phyloP scores from a whole-genome alignment of 2,113 vertebrate species.

The Leptodactylus fuscus region DNA sequence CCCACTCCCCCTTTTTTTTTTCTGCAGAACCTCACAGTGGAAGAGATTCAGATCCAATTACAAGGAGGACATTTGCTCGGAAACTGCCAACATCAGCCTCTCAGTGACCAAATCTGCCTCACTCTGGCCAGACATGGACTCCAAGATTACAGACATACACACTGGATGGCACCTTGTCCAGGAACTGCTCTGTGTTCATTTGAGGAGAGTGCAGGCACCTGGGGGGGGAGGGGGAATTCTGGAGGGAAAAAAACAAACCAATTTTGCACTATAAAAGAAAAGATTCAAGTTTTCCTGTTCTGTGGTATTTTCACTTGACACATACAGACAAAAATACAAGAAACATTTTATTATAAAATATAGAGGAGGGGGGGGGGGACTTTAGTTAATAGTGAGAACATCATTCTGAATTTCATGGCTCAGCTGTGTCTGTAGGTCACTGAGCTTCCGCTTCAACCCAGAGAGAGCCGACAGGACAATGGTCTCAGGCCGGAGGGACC shows the following conservation, averaged over 20 bases:
- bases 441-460: slow-evolving; percentile 95
- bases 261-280: slow-evolving; percentile 51
- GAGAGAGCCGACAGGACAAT: slow-evolving; percentile 93
- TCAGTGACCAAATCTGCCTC: slow-evolving; percentile 41
- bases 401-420: slow-evolving; percentile 98
- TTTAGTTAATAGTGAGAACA: slow-evolving; percentile 93
- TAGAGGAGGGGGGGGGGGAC: too few relatives aligned
- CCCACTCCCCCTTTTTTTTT: too few relatives aligned
- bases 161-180: background rate
- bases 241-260: slow-evolving; percentile 52
- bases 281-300: background rate
- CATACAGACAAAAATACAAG: too few relatives aligned
- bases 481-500: slow-evolving; percentile 93
- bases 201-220: background rate
- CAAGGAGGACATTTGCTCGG: slow-evolving; percentile 14
- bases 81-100: slow-evolving; percentile 53
- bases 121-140: background rate
- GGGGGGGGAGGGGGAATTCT: background rate
- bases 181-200: background rate
- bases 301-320: background rate
- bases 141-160: background rate
- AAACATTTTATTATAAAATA: slow-evolving; percentile 18
- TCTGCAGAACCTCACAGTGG: slow-evolving; percentile 33
- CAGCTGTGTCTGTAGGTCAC: slow-evolving; percentile 94
- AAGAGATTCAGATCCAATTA: slow-evolving; percentile 50